Conservation (phyloP, 2,888 invertebrate species). For the Oithona nana region DNA sequence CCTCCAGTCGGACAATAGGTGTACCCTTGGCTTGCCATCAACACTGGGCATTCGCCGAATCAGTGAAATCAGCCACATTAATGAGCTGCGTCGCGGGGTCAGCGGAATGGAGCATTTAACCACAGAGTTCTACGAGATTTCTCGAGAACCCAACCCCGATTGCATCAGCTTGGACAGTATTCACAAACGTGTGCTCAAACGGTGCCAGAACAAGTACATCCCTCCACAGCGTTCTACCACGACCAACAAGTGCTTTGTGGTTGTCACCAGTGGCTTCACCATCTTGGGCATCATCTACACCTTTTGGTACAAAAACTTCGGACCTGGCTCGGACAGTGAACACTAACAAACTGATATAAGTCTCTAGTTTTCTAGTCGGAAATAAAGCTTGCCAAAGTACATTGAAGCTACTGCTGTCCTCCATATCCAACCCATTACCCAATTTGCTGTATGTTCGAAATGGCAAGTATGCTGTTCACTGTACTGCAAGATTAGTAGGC, state of each 20-base stretch:
- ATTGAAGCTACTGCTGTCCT: too few species aligned
- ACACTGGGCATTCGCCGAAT: background rate
- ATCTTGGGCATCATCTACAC: constrained; percentile 3
- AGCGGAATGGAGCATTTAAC: constrained; percentile 9
- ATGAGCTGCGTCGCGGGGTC: constrained; percentile 5
- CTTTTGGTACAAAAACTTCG: constrained; percentile 10
- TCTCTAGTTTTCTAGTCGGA: too few species aligned
- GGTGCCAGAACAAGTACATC: constrained; percentile 13
- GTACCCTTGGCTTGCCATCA: background rate
- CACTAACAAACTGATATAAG: background rate
- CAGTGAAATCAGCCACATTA: constrained; percentile 11
- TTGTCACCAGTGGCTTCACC: background rate
- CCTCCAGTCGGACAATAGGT: background rate
- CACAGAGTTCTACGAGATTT: constrained; percentile 4
- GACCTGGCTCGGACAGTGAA: background rate
- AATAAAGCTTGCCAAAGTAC: too few species aligned
- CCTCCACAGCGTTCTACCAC: constrained; percentile 6
- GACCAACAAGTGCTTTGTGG: constrained; percentile 7
- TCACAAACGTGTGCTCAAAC: constrained; percentile 2
- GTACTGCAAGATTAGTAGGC: too few species aligned
- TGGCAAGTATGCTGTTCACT: too few species aligned
- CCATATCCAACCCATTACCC: too few species aligned
- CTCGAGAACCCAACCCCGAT: constrained; percentile 4
- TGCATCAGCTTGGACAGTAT: constrained; percentile 1
- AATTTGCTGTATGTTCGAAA: too few species aligned